Conservation (phyloP, 2,888 invertebrate species). For the Sclerodermus sp. region DNA sequence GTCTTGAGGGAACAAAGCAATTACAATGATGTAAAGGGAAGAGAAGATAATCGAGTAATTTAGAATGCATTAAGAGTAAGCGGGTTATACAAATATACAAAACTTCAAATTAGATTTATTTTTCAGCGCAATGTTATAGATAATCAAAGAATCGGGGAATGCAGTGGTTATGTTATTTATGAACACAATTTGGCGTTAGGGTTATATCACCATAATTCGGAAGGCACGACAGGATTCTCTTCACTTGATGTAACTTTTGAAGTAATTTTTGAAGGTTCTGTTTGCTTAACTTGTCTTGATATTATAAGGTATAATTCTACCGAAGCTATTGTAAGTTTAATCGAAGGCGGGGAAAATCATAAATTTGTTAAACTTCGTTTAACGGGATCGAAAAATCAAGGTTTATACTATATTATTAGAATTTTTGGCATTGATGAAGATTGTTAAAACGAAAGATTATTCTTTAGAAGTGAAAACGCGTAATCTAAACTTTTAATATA, state of each 20-base stretch:
- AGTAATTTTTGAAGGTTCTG: constrained; percentile 53
- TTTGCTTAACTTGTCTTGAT: constrained; percentile 57
- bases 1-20: too few relatives aligned
- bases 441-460: too few relatives aligned
- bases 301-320: constrained; percentile 49
- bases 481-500: too few relatives aligned
- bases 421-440: constrained; percentile 48
- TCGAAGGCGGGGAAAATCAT: constrained; percentile 56
- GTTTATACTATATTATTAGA: constrained; percentile 59
- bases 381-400: constrained; percentile 55
- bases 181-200: constrained; percentile 31
- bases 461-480: too few relatives aligned
- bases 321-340: constrained; percentile 37
- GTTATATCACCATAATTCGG: neutral
- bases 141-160: constrained; percentile 26
- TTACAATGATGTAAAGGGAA: too few relatives aligned
- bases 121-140: constrained; percentile 8
- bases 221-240: constrained; percentile 25
- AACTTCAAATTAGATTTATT: neutral
- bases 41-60: too few relatives aligned
- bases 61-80: too few relatives aligned
- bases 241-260: constrained; percentile 37
- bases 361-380: constrained; percentile 57
- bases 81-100: neutral
- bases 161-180: constrained; percentile 29